These are phyloP conservation scores for Hyphantria cunea DNA, from an alignment of 1,140 invertebrate species.

Conservation along the genomic window DNA sequence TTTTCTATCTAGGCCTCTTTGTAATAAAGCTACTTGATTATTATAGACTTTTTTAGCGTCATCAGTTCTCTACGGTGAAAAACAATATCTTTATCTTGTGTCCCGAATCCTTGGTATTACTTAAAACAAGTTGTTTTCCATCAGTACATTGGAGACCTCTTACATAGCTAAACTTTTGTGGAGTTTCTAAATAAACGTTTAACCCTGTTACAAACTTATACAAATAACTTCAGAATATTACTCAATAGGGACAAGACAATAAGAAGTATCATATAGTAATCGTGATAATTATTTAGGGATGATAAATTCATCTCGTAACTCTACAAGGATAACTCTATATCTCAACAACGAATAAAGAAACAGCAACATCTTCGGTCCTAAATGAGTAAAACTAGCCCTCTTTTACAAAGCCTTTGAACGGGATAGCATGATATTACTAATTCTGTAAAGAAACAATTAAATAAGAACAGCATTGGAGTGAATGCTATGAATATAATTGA, in stretches of 20 bases:
- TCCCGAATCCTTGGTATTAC: not conserved
- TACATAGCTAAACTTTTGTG: conserved; percentile 39
- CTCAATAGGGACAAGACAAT: not conserved
- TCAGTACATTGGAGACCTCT: conserved; percentile 40
- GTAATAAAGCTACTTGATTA: too few relatives aligned
- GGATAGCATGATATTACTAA: too few relatives aligned
- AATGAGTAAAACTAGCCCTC: too few relatives aligned
- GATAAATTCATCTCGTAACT: not conserved
- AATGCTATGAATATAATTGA: too few relatives aligned
- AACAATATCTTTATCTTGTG: conserved; percentile 6
- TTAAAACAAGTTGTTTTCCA: conserved; percentile 12
- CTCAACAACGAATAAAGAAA: too few relatives aligned
- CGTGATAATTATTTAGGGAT: not conserved
- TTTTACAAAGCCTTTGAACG: too few relatives aligned
- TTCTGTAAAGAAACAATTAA: too few relatives aligned
- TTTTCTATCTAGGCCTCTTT: too few relatives aligned
- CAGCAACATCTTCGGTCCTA: too few relatives aligned
- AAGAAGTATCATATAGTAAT: not conserved
- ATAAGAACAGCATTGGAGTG: too few relatives aligned
- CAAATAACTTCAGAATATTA: not conserved
- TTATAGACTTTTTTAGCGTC: too few relatives aligned
- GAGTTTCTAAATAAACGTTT: conserved; percentile 28
- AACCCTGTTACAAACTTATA: not conserved
- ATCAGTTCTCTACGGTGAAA: not conserved
- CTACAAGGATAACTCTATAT: too few relatives aligned